phyloP scores from a whole-genome alignment of 1,140 invertebrate species.

The Plutomurus gul region DNA sequence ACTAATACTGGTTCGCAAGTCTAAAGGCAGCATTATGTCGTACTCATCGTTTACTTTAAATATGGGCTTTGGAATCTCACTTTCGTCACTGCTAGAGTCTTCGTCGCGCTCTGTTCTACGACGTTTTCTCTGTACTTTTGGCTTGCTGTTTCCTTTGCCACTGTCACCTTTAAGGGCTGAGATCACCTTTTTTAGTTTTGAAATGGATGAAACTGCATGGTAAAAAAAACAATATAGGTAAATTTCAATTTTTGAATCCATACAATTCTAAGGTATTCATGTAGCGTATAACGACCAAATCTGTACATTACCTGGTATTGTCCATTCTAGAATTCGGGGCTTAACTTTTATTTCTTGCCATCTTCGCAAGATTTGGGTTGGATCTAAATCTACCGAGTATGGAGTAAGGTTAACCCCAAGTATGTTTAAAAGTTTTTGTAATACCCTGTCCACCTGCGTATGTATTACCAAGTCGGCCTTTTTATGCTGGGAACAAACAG shows the following conservation, averaged over 20 bases:
- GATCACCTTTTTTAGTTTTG: constrained; percentile 35
- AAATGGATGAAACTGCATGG: constrained; percentile 19
- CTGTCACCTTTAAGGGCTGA: not conserved
- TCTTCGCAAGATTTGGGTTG: constrained; percentile 62
- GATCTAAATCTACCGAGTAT: constrained; percentile 71
- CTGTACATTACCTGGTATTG: constrained; percentile 63
- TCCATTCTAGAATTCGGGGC: constrained; percentile 63
- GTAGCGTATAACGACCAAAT: no score
- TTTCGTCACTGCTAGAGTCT: constrained; percentile 36
- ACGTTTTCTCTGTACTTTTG: constrained; percentile 19
- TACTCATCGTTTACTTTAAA: constrained; percentile 3
- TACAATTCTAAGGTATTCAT: no score
- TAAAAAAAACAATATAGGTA: not conserved
- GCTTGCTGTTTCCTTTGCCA: not conserved
- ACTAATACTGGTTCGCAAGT: constrained; percentile 16
- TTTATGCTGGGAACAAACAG: constrained; percentile 72
- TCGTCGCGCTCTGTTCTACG: constrained; percentile 17
- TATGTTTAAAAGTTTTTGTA: constrained; percentile 74
- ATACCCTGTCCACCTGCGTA: constrained; percentile 84
- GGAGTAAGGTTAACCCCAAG: constrained; percentile 72
- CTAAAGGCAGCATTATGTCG: not conserved
- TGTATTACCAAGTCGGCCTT: constrained; percentile 89
- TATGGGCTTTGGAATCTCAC: not conserved
- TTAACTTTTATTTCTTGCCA: not conserved
- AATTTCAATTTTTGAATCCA: not conserved